Conservation (phyloP, 1,140 invertebrate species). For the Thaumatotibia leucotreta region DNA sequence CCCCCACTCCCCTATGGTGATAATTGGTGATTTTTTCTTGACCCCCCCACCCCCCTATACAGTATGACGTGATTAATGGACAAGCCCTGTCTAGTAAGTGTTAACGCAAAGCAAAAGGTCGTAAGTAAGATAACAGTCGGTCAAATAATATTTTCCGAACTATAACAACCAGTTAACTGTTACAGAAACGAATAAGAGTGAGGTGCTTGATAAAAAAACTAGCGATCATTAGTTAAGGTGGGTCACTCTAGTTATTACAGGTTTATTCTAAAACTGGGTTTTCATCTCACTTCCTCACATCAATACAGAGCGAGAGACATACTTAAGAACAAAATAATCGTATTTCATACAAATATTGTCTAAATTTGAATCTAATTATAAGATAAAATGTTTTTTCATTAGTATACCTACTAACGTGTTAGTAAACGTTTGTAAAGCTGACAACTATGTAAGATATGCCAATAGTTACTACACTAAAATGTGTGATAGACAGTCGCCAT, state of each 20-base stretch:
- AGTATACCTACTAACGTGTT: background rate
- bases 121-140: no score
- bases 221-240: slow-evolving; percentile 1
- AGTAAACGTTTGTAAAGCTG: background rate
- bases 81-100: no score
- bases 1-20: no score
- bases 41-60: no score
- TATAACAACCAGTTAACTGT: no score
- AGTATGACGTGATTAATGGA: no score
- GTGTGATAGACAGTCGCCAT: no score
- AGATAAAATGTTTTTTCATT: background rate
- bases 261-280: slow-evolving; percentile 2
- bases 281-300: background rate
- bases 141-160: no score
- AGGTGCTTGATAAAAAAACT: background rate
- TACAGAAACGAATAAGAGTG: background rate
- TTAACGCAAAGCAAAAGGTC: no score
- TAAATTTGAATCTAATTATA: background rate
- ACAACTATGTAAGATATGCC: background rate
- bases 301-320: slow-evolving; percentile 5
- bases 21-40: no score
- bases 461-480: background rate
- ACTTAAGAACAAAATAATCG: background rate
- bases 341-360: slow-evolving; percentile 9
- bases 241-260: slow-evolving; percentile 1